Percentiles rank a stretch among this genome's conserved stretches.
These are phyloP conservation scores for Cataglyphis rosenhaueri DNA, from an alignment of 2,888 invertebrate genomes.

Conservation along the genomic window DNA sequence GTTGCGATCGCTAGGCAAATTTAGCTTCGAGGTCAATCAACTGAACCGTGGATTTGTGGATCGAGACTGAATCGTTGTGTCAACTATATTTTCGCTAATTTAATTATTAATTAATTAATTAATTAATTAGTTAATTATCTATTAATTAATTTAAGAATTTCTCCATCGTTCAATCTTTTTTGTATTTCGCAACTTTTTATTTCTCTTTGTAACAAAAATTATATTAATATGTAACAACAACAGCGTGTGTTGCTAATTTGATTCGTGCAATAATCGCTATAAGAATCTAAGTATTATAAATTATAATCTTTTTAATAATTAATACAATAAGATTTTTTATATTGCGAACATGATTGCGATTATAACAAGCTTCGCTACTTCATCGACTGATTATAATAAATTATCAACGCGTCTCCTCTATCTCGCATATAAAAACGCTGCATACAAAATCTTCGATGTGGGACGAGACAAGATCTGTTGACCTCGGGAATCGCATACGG, in stretches of 20 bases:
- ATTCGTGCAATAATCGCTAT: background rate
- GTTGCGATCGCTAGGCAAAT: constrained; percentile 38
- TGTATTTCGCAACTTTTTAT: background rate
- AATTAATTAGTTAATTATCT: background rate
- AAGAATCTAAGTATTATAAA: background rate
- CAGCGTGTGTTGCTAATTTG: background rate
- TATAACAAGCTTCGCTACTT: background rate
- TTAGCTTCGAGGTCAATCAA: constrained; percentile 54
- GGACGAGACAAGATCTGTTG: constrained; percentile 17
- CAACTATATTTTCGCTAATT: constrained; percentile 32
- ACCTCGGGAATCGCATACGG: constrained; percentile 41
- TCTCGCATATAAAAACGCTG: background rate
- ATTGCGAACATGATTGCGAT: background rate
- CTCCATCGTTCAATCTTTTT: background rate
- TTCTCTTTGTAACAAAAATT: background rate
- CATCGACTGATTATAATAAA: background rate
- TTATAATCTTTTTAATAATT: background rate
- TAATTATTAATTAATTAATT: background rate
- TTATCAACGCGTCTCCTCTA: background rate
- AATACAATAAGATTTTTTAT: background rate
- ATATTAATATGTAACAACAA: background rate
- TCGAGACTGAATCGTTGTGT: constrained; percentile 20
- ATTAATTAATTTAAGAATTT: background rate
- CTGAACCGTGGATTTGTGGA: constrained; percentile 26
- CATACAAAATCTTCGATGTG: background rate